phyloP scores from a whole-genome alignment of 2,113 vertebrate genomes.

The Rhegmatorhina hoffmannsi region DNA sequence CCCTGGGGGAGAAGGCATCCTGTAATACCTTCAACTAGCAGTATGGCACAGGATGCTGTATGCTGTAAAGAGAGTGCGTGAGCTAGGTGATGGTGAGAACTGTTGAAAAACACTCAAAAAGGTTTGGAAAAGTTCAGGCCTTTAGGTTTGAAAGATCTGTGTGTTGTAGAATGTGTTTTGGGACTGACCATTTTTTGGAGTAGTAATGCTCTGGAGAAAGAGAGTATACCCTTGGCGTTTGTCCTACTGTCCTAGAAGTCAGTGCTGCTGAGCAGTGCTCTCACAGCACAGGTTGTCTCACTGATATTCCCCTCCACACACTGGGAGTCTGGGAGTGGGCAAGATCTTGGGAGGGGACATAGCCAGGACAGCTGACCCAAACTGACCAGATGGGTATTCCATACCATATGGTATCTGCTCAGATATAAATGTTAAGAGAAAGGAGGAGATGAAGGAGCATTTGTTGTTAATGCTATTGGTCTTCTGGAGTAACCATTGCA shows the following conservation, averaged over 20 bases:
- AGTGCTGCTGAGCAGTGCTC: background rate
- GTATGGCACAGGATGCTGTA: background rate
- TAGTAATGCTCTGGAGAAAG: background rate
- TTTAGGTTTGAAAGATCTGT: background rate
- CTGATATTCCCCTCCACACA: background rate
- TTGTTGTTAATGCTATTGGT: background rate
- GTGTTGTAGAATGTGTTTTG: background rate
- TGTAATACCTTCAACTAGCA: background rate
- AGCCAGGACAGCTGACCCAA: background rate
- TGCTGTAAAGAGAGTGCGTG: background rate
- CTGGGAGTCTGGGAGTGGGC: background rate
- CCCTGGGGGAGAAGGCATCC: background rate
- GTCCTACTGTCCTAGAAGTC: background rate
- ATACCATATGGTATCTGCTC: background rate
- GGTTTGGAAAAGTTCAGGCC: background rate
- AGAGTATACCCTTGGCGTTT: background rate
- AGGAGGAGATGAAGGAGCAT: background rate
- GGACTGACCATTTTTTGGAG: background rate
- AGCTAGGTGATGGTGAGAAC: background rate
- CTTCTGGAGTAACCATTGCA: background rate
- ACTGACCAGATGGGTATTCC: background rate
- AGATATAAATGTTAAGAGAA: background rate
- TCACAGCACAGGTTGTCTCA: background rate
- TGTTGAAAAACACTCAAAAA: background rate
- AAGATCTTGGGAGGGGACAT: background rate